Evolutionary conservation across 1,140 invertebrate genomes (phyloP).

Genomic region (Melanaphis sacchari): DNA sequence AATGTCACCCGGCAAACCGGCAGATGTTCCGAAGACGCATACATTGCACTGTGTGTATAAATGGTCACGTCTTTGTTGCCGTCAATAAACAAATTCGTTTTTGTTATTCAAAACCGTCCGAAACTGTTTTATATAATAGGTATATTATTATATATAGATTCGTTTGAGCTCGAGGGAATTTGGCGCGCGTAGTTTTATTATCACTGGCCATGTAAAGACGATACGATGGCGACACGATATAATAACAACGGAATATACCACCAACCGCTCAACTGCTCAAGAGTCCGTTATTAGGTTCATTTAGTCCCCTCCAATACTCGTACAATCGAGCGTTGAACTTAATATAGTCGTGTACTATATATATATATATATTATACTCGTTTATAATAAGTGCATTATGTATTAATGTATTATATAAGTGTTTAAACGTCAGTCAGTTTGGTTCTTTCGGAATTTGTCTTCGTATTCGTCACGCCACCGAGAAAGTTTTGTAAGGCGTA

Average conservation of each 20-base stretch:
- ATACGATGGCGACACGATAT: not conserved
- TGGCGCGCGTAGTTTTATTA: not conserved
- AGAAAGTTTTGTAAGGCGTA: too few species aligned
- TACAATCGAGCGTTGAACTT: not conserved
- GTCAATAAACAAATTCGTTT: constrained; percentile 46
- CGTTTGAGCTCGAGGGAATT: not conserved
- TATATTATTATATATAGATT: not conserved
- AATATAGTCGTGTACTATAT: too few species aligned
- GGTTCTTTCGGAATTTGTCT: too few species aligned
- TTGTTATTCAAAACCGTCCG: constrained; percentile 49
- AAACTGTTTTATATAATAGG: not conserved
- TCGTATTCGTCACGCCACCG: too few species aligned
- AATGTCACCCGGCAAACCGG: not conserved
- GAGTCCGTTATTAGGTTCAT: not conserved
- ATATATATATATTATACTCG: too few species aligned
- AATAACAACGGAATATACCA: not conserved
- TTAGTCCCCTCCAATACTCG: not conserved
- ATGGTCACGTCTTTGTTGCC: constrained; percentile 33
- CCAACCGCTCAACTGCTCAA: not conserved
- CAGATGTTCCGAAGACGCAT: constrained; percentile 4
- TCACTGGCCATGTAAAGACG: not conserved
- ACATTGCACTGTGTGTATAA: not conserved
- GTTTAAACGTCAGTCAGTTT: too few species aligned
- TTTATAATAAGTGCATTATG: too few species aligned
- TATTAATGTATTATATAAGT: not conserved